phyloP scores from a whole-genome alignment of 30 jellyfish, hydroid and myxozoan genomes.

The Aurelia coerulea region DNA sequence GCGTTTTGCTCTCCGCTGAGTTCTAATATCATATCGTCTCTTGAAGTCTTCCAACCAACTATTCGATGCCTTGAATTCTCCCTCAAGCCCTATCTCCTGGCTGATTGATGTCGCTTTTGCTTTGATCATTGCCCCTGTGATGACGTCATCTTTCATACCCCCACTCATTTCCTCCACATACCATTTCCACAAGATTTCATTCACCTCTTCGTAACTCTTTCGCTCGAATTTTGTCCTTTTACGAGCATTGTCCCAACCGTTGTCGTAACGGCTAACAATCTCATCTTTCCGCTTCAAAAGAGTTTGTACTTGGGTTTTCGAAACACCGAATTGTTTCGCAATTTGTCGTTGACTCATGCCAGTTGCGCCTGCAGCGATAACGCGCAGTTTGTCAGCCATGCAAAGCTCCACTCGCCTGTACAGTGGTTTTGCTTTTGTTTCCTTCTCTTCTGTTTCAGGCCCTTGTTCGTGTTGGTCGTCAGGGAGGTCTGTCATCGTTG shows the following conservation, averaged over 20 bases:
- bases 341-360: conserved; percentile 69
- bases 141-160: background rate
- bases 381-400: conserved; percentile 62
- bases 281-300: conserved; percentile 66
- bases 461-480: conserved; percentile 1
- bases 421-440: background rate
- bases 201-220: conserved; percentile 50
- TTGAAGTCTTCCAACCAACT: conserved; percentile 75
- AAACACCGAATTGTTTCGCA: conserved; percentile 72
- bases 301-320: conserved; percentile 71
- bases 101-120: conserved; percentile 55
- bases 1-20: conserved; percentile 15
- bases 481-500: no score
- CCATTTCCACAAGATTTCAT: conserved; percentile 51
- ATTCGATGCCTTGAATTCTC: conserved; percentile 75
- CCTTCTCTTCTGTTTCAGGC: conserved; percentile 9
- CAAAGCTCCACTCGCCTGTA: conserved; percentile 67
- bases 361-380: conserved; percentile 57
- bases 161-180: conserved; percentile 10
- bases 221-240: conserved; percentile 47
- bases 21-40: conserved; percentile 43
- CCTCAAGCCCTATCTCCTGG: conserved; percentile 46
- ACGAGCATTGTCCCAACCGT: conserved; percentile 55
- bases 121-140: conserved; percentile 66
- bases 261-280: conserved; percentile 53